Evolutionary conservation across 2,888 invertebrate genomes (phyloP), one percentile per base, ranked within the genome.

Genomic region (Patella depressa): DNA sequence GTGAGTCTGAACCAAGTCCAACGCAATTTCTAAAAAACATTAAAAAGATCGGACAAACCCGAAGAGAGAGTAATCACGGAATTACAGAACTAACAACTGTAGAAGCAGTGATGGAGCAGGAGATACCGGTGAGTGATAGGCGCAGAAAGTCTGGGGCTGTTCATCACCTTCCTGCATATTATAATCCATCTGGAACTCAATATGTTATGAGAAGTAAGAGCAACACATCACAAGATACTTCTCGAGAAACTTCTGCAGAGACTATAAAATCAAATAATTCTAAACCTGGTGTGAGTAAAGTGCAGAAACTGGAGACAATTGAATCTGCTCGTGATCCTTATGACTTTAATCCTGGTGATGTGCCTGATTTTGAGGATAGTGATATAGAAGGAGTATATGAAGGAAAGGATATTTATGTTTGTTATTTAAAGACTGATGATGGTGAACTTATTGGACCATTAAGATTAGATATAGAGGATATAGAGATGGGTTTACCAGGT

Each of bases 371-470:
- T 29, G 80, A 85, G 74, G 72, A 83, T 15, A 81, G 83, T 79
- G 82, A 85, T 65, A 79, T 85, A 19, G 85, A 84, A 53, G 82
- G 78, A 55, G 86, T 82, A 54, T 83, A 83, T 73, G 82, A 80
- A 57, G 88, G 81, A 15, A 80, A 81, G 34, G 88, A 87, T 74
- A 78, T 84, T 3, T 89, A 89, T 82, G 80, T 88, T 71, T 85
- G 85, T 80, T 89, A 88, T 80, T 72, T 90, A 34, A 79, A 84
- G 75, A 88, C 89, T 15, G 88, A 88, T 34, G 81, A 82, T 73
- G 90, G 89, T 24, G 86, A 81, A 17, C 78, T 85, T n/a, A 85
- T 88, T 2, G 90, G 90, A 7, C 90, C 90, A 1, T 75, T 90
- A 55, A 83, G 79, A 77, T 79, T 90, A 53, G 88, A 90, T 78